These are phyloP conservation scores for Microplitis demolitor DNA, from an alignment of 1,140 invertebrate species.

Conservation along the genomic window DNA sequence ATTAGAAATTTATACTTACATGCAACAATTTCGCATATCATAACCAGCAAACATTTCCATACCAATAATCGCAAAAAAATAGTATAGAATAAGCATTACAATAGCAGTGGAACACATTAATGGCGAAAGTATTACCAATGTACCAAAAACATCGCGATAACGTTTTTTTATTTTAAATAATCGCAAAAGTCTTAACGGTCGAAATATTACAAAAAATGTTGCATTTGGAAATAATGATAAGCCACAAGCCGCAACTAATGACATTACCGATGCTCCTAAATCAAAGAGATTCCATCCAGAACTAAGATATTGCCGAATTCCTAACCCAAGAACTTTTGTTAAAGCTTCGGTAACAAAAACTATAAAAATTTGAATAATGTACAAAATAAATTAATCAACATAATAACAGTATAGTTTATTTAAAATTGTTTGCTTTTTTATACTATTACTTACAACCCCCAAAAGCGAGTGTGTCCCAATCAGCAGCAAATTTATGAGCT, in stretches of 20 bases:
- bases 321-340: constrained; percentile 76
- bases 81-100: constrained; percentile 87
- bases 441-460: constrained; percentile 65
- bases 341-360: constrained; percentile 79
- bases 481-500: constrained; percentile 68
- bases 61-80: constrained; percentile 89
- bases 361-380: constrained; percentile 57
- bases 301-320: constrained; percentile 73
- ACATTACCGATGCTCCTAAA: constrained; percentile 73
- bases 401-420: constrained; percentile 42
- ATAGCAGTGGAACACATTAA: constrained; percentile 78
- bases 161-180: constrained; percentile 84
- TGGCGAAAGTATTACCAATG: constrained; percentile 80
- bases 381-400: constrained; percentile 18
- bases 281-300: constrained; percentile 91
- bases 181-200: constrained; percentile 71
- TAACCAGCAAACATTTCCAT: constrained; percentile 86
- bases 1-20: constrained; percentile 65
- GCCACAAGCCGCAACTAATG: constrained; percentile 70
- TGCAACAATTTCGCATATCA: constrained; percentile 83
- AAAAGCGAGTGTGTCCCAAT: constrained; percentile 78
- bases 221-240: constrained; percentile 71
- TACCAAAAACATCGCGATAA: constrained; percentile 88
- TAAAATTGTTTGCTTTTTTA: not conserved
- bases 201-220: constrained; percentile 76